Conservation (phyloP, 1,140 invertebrate species). For the Eubasilissa regina region DNA sequence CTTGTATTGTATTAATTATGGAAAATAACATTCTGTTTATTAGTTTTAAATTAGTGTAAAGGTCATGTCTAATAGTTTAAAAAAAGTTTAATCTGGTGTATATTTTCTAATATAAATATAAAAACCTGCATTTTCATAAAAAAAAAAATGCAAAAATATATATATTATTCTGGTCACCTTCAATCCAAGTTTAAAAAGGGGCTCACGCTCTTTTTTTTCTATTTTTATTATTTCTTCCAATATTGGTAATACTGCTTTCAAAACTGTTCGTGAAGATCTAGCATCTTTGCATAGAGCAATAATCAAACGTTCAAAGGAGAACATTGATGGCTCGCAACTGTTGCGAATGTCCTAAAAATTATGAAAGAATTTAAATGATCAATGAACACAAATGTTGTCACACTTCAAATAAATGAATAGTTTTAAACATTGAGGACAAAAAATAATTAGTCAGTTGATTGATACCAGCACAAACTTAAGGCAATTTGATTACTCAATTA, state of each 20-base stretch:
- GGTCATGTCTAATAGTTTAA: too few relatives aligned
- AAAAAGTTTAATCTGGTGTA: too few relatives aligned
- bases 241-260: conserved; percentile 74
- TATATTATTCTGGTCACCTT: conserved; percentile 59
- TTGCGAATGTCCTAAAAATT: conserved; percentile 80
- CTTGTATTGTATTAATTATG: too few relatives aligned
- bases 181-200: conserved; percentile 65
- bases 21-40: too few relatives aligned
- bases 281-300: conserved; percentile 84
- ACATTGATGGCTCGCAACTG: conserved; percentile 92
- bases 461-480: not conserved
- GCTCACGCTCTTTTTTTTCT: conserved; percentile 70
- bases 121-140: too few relatives aligned
- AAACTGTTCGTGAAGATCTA: conserved; percentile 77
- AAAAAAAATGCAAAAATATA: too few relatives aligned
- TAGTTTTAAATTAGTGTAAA: too few relatives aligned
- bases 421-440: not conserved
- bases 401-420: not conserved
- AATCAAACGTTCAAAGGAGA: conserved; percentile 89
- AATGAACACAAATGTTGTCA: too few relatives aligned
- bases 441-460: not conserved
- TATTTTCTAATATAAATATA: too few relatives aligned
- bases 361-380: not conserved
- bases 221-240: conserved; percentile 63
- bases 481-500: too few relatives aligned